Percentiles rank a stretch among this genome's conserved stretches.
These are phyloP conservation scores for Stenodema calcarata DNA, from an alignment of 2,888 invertebrate species.

Conservation along the genomic window DNA sequence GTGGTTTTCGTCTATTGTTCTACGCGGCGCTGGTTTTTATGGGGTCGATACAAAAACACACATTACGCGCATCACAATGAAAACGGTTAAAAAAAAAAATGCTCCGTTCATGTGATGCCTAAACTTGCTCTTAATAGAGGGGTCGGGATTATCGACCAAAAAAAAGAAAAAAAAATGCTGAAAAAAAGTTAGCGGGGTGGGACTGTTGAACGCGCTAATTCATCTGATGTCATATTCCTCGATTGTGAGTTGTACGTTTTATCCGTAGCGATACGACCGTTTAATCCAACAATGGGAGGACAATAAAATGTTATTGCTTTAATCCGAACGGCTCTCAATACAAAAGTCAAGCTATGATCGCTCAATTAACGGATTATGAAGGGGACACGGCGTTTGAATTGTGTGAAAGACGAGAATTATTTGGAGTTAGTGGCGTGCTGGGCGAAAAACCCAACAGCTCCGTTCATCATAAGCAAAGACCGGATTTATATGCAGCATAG, in stretches of 20 bases:
- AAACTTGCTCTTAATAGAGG: neutral
- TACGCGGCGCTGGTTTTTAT: neutral
- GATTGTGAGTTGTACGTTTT: neutral
- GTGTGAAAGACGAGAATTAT: neutral
- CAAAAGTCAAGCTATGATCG: neutral
- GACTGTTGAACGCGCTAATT: constrained; percentile 32
- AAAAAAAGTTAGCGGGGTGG: neutral
- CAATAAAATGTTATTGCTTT: constrained; percentile 27
- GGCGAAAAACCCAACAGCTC: too few species aligned
- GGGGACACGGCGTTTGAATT: neutral
- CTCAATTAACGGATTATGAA: constrained; percentile 8
- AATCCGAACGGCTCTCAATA: constrained; percentile 6
- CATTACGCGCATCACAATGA: constrained; percentile 16
- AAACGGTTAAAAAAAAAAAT: neutral
- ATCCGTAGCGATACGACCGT: neutral
- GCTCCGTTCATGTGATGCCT: neutral
- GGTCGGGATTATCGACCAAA: neutral
- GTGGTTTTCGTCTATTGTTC: neutral
- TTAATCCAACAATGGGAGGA: constrained; percentile 7
- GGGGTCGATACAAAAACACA: neutral
- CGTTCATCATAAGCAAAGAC: too few species aligned
- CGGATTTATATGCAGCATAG: too few species aligned
- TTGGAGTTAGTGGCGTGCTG: too few species aligned
- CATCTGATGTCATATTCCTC: neutral
- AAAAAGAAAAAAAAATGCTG: neutral